Base-by-base conservation (phyloP, 2,888 invertebrate species). In the Torymus texanus region DNA sequence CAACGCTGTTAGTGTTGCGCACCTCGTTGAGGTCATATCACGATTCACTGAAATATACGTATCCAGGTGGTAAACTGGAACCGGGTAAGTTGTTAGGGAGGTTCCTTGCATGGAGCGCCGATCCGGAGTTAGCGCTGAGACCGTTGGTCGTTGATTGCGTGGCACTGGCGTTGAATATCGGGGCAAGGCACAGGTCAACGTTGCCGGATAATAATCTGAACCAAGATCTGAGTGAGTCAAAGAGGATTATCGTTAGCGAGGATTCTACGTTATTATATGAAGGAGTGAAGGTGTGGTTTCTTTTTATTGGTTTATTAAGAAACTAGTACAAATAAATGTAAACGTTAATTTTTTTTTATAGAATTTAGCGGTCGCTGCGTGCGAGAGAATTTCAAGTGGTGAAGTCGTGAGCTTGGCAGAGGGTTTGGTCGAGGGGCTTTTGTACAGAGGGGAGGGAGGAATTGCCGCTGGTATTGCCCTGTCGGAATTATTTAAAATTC, bases 41-140 rank as follows among this genome's bases (percentile, higher is more conserved):
- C 76, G 85, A 88, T 83, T 87, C 87, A 1, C 81, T 89, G 29
- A 88, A 88, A 63, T 89, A 88, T 77, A 88, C 89, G 12, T 88
- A 88, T 82, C 88, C 89, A 24, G 87, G 86, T 16, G 89, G 89
- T 11, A 88, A 86, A 80, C 79, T 89, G 14, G 87, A 88, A 53
- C 87, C 87, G 5, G 89, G 89, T 4, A 87, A 86, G 81, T 81
- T 89, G 2, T 78, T 89, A 41, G 89, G 89, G 11, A 84, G 85
- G 75, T 85, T 88, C 72, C 80, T 89, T 24, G 85, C 87, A 1
- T 88, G 88, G 87, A 87, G 87, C 56, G 87, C 88, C 0, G 89
- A 89, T 82, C 83, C 87, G 0, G 87, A 88, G 29, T 77, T 79
- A 10, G 68, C 82, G 0, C 80, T 89, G 61, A 83, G 89, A 76